phyloP scores from a whole-genome alignment of 2,113 vertebrate species.

The Potamarius usumacintae region DNA sequence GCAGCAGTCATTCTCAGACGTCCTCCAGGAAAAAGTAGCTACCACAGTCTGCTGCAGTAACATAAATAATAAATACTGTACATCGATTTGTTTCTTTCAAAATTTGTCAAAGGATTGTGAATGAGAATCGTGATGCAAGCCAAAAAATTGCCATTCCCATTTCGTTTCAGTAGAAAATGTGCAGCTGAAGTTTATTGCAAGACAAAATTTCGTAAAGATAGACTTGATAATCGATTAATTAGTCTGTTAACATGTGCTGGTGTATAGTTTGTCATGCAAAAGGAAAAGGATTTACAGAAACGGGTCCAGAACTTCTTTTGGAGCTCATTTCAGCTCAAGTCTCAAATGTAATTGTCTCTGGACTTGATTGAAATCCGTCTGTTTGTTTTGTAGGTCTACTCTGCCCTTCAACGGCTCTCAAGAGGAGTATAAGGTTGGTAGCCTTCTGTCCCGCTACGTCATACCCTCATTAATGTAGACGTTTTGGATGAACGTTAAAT shows the following conservation, averaged over 20 bases:
- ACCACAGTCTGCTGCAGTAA: background rate
- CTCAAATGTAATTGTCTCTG: background rate
- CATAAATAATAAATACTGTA: background rate
- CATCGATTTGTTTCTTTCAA: background rate
- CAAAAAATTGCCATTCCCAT: background rate
- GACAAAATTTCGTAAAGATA: background rate
- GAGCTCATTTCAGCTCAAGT: background rate
- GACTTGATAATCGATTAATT: background rate
- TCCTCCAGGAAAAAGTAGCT: background rate
- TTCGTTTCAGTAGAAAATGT: background rate
- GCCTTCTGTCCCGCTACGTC: background rate
- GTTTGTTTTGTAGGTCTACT: conserved; percentile 78
- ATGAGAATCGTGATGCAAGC: background rate
- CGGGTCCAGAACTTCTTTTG: too few species aligned
- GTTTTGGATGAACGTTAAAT: background rate
- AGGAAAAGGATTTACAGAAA: background rate
- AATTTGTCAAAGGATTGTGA: background rate
- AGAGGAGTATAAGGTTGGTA: conserved; percentile 90
- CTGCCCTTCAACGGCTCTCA: conserved; percentile 90
- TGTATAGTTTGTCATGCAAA: background rate
- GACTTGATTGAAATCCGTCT: background rate
- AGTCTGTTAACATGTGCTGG: background rate
- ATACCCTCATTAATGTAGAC: background rate
- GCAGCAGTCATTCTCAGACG: background rate
- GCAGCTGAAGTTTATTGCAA: background rate